Evolutionary conservation across 2,113 vertebrate genomes (phyloP).

Genomic region (Ailuropoda melanoleuca): DNA sequence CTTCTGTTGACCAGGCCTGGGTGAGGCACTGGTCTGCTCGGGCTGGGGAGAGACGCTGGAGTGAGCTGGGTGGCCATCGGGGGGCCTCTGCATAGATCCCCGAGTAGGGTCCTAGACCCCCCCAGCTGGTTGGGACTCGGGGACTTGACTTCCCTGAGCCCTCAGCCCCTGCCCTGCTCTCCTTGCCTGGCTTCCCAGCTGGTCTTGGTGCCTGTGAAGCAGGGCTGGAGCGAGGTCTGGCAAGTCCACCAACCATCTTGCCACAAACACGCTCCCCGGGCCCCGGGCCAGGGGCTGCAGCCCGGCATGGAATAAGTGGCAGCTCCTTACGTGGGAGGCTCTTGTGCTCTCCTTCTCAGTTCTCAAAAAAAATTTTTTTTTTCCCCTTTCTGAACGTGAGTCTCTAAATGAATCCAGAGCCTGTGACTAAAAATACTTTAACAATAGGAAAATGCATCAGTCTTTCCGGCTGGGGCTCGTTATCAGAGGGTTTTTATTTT

Average conservation of each 20-base stretch:
- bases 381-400: conserved; percentile 78
- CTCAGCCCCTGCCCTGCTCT: not conserved
- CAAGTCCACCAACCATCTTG: not conserved
- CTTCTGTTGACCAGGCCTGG: not conserved
- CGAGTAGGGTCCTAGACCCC: not conserved
- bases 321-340: conserved; percentile 61
- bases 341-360: not conserved
- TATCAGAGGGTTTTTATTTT: conserved; percentile 77
- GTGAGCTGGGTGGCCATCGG: not conserved
- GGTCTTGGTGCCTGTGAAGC: conserved; percentile 43
- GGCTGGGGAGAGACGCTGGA: not conserved
- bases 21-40: not conserved
- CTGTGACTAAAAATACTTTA: conserved; percentile 83
- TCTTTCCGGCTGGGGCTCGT: conserved; percentile 78
- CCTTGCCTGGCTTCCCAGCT: not conserved
- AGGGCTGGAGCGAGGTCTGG: not conserved
- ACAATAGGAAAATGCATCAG: conserved; percentile 84
- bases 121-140: not conserved
- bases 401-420: conserved; percentile 81
- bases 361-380: conserved; percentile 34
- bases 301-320: not conserved
- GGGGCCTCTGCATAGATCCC: not conserved
- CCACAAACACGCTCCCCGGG: conserved; percentile 61
- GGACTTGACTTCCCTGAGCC: not conserved
- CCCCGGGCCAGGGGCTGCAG: conserved; percentile 52